phyloP scores from a whole-genome alignment of 2,113 vertebrate genomes.

The Microcebus jonahi region DNA sequence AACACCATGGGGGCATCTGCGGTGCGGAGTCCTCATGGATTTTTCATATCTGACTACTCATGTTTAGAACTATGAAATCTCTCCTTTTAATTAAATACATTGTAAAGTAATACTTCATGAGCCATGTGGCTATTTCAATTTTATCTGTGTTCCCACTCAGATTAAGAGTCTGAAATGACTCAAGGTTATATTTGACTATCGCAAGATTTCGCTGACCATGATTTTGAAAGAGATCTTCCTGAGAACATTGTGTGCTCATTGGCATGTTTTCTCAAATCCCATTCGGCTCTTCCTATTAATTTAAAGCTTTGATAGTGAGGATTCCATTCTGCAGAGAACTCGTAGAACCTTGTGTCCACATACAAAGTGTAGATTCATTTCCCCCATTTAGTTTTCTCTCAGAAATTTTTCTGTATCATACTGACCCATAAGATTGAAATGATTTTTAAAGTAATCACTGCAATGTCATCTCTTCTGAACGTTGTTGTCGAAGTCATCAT shows the following conservation, averaged over 20 bases:
- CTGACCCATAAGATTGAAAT: not conserved
- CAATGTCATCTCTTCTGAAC: not conserved
- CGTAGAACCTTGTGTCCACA: not conserved
- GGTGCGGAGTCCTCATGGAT: not conserved
- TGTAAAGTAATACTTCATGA: not conserved
- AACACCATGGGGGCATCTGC: too few relatives aligned
- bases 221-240: not conserved
- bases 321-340: not conserved
- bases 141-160: not conserved
- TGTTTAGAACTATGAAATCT: not conserved
- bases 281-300: not conserved
- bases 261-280: not conserved
- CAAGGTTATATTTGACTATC: not conserved
- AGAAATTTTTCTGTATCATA: not conserved
- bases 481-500: not conserved
- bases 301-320: not conserved
- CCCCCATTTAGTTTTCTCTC: not conserved
- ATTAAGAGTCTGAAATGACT: slow-evolving; percentile 4
- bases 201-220: not conserved
- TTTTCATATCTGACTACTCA: not conserved
- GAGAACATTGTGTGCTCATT: not conserved
- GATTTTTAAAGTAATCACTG: not conserved
- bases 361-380: not conserved
- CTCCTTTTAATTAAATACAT: not conserved
- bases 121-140: not conserved